Conservation (phyloP, 2,888 invertebrate species). For the Graphium colonna region DNA sequence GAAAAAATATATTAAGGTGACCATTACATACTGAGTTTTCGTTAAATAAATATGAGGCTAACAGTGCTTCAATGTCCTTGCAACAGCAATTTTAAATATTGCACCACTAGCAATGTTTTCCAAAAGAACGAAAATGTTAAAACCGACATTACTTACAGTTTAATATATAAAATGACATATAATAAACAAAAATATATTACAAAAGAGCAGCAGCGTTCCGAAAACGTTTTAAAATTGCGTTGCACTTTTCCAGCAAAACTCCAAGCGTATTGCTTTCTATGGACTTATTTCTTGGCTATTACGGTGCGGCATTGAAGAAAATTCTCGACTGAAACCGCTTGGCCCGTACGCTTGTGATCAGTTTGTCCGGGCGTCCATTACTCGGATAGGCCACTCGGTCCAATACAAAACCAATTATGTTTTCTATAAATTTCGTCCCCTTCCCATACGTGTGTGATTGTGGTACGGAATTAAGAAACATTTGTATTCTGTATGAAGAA, state of each 20-base stretch:
- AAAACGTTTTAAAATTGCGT: conserved; percentile 4
- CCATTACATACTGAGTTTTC: no score
- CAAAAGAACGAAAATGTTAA: no score
- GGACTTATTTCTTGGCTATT: conserved; percentile 9
- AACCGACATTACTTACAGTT: no score
- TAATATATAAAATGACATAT: no score
- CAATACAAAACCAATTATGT: conserved; percentile 59
- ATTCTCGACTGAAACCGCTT: conserved; percentile 19
- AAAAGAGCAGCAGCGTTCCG: neutral
- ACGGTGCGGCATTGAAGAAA: conserved; percentile 10
- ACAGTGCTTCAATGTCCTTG: no score
- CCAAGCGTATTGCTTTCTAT: neutral
- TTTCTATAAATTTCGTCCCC: conserved; percentile 44
- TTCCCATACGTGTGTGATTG: neutral
- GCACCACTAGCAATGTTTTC: no score
- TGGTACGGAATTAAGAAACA: no score
- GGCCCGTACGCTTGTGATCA: conserved; percentile 43
- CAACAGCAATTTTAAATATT: no score
- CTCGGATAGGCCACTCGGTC: conserved; percentile 47
- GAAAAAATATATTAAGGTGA: no score
- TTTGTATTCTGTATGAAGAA: no score
- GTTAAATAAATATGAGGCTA: no score
- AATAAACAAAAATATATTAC: no score
- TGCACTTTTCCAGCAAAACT: conserved; percentile 2
- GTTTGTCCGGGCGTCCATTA: conserved; percentile 47